These are phyloP conservation scores for Bradysia coprophila DNA, from an alignment of 1,140 invertebrate genomes.

Conservation along the genomic window DNA sequence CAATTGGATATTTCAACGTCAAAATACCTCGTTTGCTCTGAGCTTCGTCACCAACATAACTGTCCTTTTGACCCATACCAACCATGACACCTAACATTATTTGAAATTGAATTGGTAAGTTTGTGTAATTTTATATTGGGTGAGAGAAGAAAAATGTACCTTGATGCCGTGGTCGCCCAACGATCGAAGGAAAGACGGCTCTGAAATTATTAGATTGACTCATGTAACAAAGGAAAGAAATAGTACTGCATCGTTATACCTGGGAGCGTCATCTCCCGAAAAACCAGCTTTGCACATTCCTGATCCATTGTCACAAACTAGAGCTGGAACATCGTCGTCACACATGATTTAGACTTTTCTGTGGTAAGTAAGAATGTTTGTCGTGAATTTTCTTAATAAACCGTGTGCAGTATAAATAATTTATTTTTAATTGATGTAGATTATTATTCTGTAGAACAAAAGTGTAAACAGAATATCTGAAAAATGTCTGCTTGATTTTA, in stretches of 20 bases:
- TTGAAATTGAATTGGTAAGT: constrained; percentile 81
- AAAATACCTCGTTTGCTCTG: too few species aligned
- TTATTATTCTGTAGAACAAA: too few species aligned
- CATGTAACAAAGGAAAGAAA: too few species aligned
- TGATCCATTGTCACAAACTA: constrained; percentile 76
- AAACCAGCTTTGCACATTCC: constrained; percentile 89
- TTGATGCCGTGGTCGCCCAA: constrained; percentile 93
- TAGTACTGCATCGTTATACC: too few species aligned
- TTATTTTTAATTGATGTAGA: too few species aligned
- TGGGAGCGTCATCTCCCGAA: constrained; percentile 73
- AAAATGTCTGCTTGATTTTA: too few species aligned
- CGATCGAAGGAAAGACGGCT: constrained; percentile 70
- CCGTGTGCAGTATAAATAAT: too few species aligned
- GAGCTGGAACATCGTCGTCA: constrained; percentile 79
- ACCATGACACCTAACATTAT: constrained; percentile 95
- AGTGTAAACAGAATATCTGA: too few species aligned
- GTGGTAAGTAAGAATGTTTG: too few species aligned
- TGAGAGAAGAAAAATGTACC: constrained; percentile 81
- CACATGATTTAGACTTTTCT: too few species aligned
- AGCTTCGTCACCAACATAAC: constrained; percentile 93
- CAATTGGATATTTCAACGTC: too few species aligned
- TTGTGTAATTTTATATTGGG: constrained; percentile 80
- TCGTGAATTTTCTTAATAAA: too few species aligned
- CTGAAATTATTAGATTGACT: constrained; percentile 76
- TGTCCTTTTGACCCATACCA: constrained; percentile 96